phyloP scores from a whole-genome alignment of 2,888 invertebrate species.

The Carterocephalus palaemon region DNA sequence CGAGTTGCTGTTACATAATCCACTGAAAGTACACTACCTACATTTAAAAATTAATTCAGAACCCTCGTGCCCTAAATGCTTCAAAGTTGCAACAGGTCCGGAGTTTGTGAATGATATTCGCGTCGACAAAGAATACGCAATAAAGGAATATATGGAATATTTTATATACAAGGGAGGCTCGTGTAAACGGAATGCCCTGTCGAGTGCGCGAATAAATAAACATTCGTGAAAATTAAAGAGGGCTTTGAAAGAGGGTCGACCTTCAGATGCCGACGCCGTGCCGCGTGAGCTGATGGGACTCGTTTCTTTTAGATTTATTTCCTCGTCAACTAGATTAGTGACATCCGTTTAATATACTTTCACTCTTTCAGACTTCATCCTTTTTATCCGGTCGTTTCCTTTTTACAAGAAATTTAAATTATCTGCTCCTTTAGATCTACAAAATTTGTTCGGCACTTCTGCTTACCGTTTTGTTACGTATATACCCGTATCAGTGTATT shows the following conservation, averaged over 20 bases:
- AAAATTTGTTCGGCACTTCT: too few species aligned
- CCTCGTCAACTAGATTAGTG: slow-evolving; percentile 23
- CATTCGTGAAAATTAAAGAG: slow-evolving; percentile 66
- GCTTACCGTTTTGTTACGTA: too few species aligned
- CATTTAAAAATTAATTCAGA: slow-evolving; percentile 7
- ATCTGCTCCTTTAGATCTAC: too few species aligned
- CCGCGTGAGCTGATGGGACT: slow-evolving; percentile 23
- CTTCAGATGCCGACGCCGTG: slow-evolving; percentile 23
- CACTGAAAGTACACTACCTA: neutral
- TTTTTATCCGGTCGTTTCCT: slow-evolving; percentile 4
- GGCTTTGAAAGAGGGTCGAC: slow-evolving; percentile 39
- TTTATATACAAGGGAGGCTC: slow-evolving; percentile 47
- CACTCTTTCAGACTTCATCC: slow-evolving; percentile 3
- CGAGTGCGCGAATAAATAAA: slow-evolving; percentile 64
- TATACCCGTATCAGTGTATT: too few species aligned
- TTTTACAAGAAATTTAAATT: too few species aligned
- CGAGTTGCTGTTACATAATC: neutral
- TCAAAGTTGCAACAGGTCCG: slow-evolving; percentile 14
- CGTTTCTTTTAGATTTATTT: slow-evolving; percentile 27
- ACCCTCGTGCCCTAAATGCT: slow-evolving; percentile 2
- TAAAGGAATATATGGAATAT: slow-evolving; percentile 35
- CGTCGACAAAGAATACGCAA: slow-evolving; percentile 35
- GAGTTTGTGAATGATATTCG: slow-evolving; percentile 26
- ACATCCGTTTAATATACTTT: slow-evolving; percentile 21
- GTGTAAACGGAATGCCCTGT: slow-evolving; percentile 57